Base-by-base conservation (phyloP, 2,113 vertebrate species). In the Callocephalon fimbriatum region DNA sequence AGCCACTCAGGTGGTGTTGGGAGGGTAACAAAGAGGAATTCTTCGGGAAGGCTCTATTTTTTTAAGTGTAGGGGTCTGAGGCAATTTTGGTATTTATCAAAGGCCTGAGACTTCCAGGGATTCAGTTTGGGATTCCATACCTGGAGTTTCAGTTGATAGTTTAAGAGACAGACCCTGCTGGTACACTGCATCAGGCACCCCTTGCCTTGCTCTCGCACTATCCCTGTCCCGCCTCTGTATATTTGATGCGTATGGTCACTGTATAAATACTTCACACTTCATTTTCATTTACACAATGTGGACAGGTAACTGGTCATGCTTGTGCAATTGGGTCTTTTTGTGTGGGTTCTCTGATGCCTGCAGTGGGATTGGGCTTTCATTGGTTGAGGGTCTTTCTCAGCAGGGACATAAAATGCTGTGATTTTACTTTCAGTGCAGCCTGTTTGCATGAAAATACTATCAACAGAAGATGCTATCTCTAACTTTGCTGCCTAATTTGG, bases 71-170 rank as follows among this genome's bases (percentile, higher is more conserved):
- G 35, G 80, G 15, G 19, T 77, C 20, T 65, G 11, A 74, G 67
- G 67, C 58, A 67, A 38, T 67, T 42, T 37, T 45, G 37, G 18
- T 88, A 7, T 71, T 80, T 76, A 53, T 84, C 67, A 84, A 91
- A 75, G 62, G 25, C 27, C 23, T 74, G 62, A 10, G 74, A 50
- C 22, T 71, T 75, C 31, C 77, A 44, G 31, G 6, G 23, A 35
- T n/a, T 58, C 32, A 35, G 31, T n/a, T 31, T 38, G 70, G 29
- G 20, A 31, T 48, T 27, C 56, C 48, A 66, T 65, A 61, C 26
- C 26, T 15, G 45, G 6, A 8, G 7, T 80, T 59, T 14, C 27
- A n/a, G 5, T 19, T 0, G 2, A 1, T 59, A 16, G 45, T 68
- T 74, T 5, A 2, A 56, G 65, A 50, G 70, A 42, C 47, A 65